Evolutionary conservation across 2,797 vertebrate species (phyloP).

Genomic region (Anguilla pacifica): DNA sequence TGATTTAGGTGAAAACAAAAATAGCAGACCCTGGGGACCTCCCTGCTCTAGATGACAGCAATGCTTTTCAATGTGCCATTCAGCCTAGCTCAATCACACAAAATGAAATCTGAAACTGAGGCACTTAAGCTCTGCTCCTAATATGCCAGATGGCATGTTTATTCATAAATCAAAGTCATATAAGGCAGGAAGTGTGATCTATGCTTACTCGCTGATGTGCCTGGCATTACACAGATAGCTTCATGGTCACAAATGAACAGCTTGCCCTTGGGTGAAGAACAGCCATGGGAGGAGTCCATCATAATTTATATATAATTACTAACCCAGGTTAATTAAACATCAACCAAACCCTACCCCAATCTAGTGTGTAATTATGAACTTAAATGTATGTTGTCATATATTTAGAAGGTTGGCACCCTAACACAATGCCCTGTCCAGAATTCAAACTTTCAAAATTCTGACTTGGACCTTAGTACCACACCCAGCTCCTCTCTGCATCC

Average conservation of each 20-base stretch:
- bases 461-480: background rate
- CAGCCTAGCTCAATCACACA: background rate
- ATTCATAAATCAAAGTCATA: background rate
- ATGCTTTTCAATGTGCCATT: background rate
- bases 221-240: background rate
- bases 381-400: background rate
- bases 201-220: background rate
- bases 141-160: background rate
- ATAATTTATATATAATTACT: background rate
- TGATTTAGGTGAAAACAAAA: background rate
- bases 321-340: background rate
- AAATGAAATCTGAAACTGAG: background rate
- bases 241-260: background rate
- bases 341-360: background rate
- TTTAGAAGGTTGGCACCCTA: background rate
- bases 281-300: too few species aligned
- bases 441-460: background rate
- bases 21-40: background rate
- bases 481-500: background rate
- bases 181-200: background rate
- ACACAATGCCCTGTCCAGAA: background rate
- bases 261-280: background rate
- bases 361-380: background rate
- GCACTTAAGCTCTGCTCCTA: background rate
- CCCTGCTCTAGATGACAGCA: background rate